A percentile compares a stretch with the other conserved stretches of the same genome.
Conservation (phyloP, 2,113 vertebrate genomes). For the Talpa occidentalis region DNA sequence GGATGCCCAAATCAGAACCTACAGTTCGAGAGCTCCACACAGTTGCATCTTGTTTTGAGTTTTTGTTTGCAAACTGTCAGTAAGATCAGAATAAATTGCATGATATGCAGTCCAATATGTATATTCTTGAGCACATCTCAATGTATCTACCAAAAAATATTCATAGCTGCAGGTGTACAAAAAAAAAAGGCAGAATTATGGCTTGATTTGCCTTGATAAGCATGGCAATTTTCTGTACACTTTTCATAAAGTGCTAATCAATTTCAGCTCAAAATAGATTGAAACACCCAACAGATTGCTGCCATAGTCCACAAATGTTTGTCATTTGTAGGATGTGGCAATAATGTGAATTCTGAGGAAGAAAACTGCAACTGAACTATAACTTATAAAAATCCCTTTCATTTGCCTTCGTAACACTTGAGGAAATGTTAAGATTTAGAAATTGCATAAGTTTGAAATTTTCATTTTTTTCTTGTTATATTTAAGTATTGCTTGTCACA, state of each 20-base stretch:
- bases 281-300: constrained; percentile 76
- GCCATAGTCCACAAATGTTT: constrained; percentile 79
- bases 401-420: constrained; percentile 46
- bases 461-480: constrained; percentile 43
- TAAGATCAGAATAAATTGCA: constrained; percentile 78
- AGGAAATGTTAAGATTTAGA: constrained; percentile 57
- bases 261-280: constrained; percentile 79
- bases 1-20: constrained; percentile 82
- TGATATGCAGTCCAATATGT: constrained; percentile 78
- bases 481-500: neutral
- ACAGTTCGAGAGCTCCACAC: constrained; percentile 75
- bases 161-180: constrained; percentile 74
- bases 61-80: constrained; percentile 83
- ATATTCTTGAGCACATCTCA: constrained; percentile 78
- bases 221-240: constrained; percentile 78
- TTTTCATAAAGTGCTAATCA: constrained; percentile 78
- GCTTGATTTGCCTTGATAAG: constrained; percentile 77
- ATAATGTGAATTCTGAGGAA: constrained; percentile 64
- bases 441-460: constrained; percentile 53
- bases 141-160: constrained; percentile 82
- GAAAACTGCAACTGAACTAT: constrained; percentile 69
- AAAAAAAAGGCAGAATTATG: constrained; percentile 79
- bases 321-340: constrained; percentile 72
- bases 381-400: constrained; percentile 48
- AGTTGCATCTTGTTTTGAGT: constrained; percentile 78